Conservation (phyloP, 2,888 invertebrate species). For the Lamellibrachia columna region DNA sequence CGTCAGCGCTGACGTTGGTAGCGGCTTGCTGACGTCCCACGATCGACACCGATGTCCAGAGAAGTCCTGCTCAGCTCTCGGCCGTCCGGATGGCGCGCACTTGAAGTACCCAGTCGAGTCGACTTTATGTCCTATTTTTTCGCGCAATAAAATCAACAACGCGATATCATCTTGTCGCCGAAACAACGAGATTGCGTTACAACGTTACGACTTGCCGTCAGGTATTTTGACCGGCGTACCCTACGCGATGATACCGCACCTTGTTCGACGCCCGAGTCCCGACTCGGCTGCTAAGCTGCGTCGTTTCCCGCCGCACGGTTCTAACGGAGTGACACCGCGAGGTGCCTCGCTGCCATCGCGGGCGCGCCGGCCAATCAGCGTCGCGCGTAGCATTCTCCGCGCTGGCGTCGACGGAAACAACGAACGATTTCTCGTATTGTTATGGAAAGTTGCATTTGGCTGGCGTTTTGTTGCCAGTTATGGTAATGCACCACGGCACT, state of each 20-base stretch:
- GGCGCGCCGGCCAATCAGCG: neutral
- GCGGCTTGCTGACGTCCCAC: neutral
- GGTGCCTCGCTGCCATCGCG: neutral
- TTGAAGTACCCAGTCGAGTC: neutral
- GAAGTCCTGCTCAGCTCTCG: neutral
- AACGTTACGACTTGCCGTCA: neutral
- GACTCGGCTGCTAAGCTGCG: neutral
- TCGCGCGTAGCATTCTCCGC: neutral
- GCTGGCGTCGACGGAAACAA: neutral
- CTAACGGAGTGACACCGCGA: neutral
- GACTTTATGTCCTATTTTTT: neutral
- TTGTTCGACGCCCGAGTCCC: neutral
- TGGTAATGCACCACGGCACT: neutral
- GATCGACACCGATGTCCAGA: neutral
- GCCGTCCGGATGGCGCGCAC: neutral
- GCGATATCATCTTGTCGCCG: neutral
- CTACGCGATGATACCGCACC: neutral
- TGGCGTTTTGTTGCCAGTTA: constrained; percentile 2
- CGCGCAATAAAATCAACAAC: neutral
- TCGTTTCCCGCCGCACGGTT: neutral
- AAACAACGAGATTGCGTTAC: constrained; percentile 16
- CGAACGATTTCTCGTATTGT: constrained; percentile 9
- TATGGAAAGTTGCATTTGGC: constrained; percentile 4
- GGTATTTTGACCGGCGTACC: neutral
- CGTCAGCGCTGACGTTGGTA: neutral